phyloP scores from a whole-genome alignment of 2,797 vertebrate genomes.

The Danionella dracula region DNA sequence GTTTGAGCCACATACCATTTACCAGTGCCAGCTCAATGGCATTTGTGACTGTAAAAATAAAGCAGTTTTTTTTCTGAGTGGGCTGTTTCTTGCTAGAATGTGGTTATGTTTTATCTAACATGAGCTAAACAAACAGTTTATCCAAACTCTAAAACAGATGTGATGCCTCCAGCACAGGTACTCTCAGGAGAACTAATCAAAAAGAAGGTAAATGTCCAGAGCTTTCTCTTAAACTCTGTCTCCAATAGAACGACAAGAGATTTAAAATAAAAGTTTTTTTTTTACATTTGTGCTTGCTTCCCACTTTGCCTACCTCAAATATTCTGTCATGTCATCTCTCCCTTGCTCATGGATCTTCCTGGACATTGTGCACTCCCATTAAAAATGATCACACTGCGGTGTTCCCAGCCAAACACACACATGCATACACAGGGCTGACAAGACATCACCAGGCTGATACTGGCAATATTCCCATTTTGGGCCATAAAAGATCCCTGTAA shows the following conservation, averaged over 20 bases:
- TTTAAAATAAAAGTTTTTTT: not conserved
- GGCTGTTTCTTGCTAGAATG: no score
- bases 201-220: constrained; percentile 12
- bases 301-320: not conserved
- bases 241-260: not conserved
- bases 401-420: constrained; percentile 19
- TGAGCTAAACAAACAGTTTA: no score
- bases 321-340: not conserved
- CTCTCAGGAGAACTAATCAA: constrained; percentile 18
- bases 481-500: constrained; percentile 34
- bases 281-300: not conserved
- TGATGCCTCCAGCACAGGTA: not conserved
- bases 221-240: not conserved
- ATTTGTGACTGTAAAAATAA: no score
- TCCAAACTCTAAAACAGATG: not conserved
- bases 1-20: no score
- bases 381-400: constrained; percentile 27
- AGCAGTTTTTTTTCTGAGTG: no score
- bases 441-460: not conserved
- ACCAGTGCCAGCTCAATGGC: no score
- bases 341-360: not conserved
- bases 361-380: constrained; percentile 19
- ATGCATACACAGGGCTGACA: constrained; percentile 24
- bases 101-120: no score
- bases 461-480: constrained; percentile 32